Evolutionary conservation across 2,113 vertebrate genomes (phyloP).

Genomic region (Scophthalmus maximus): DNA sequence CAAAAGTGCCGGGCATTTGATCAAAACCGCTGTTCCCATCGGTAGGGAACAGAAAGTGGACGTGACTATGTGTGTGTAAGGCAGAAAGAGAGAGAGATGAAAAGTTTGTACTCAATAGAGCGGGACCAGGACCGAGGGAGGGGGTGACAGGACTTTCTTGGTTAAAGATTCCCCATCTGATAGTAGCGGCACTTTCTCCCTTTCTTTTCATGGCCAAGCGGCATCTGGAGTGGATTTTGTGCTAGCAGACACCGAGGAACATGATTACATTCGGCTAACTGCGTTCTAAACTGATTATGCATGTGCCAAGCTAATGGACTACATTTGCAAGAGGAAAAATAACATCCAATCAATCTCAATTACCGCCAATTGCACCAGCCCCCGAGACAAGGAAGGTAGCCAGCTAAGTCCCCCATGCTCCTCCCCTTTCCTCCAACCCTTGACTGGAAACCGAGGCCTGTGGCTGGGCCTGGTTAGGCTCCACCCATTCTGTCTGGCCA

Average conservation of each 20-base stretch:
- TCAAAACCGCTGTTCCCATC: conserved; percentile 47
- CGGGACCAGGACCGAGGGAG: conserved; percentile 59
- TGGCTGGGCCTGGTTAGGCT: conserved; percentile 67
- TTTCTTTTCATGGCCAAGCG: conserved; percentile 83
- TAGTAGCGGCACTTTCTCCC: conserved; percentile 87
- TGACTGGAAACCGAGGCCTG: conserved; percentile 79
- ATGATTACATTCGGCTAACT: conserved; percentile 99
- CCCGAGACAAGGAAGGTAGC: conserved; percentile 89
- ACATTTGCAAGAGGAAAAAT: conserved; percentile 99
- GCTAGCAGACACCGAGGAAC: conserved; percentile 99
- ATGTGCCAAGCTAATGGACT: conserved; percentile 99
- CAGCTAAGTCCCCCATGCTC: conserved; percentile 80
- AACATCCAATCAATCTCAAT: conserved; percentile 99
- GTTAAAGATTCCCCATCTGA: conserved; percentile 85
- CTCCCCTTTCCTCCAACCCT: conserved; percentile 78
- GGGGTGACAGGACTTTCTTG: conserved; percentile 75
- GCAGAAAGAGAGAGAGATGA: conserved; percentile 33
- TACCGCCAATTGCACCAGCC: conserved; percentile 94
- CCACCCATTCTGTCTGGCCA: conserved; percentile 74
- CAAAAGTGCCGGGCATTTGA: conserved; percentile 52
- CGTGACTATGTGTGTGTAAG: conserved; percentile 13
- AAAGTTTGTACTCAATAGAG: conserved; percentile 73
- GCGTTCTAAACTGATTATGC: conserved; percentile 99
- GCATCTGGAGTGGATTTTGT: conserved; percentile 99
- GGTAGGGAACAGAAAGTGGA: conserved; percentile 33